Percentiles rank a stretch among this genome's conserved stretches.
Evolutionary conservation across 2,888 invertebrate genomes (phyloP).

Genomic region (Lasioglossum leucozonium): DNA sequence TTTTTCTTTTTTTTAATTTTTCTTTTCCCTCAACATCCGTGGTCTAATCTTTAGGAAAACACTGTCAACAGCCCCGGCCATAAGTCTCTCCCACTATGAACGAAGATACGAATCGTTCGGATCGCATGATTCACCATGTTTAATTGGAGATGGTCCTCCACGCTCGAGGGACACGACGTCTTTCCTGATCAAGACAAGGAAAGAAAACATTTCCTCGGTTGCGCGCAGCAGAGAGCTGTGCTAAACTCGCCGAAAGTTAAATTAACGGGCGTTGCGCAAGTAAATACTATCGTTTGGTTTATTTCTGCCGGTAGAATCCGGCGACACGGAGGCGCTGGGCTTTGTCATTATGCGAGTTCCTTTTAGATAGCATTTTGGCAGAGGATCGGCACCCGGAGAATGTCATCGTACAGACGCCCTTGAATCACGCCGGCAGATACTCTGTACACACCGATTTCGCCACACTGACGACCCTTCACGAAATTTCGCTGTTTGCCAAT

Average conservation of each 20-base stretch:
- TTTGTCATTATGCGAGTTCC: constrained; percentile 39
- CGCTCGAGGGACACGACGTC: not conserved
- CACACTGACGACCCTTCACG: not conserved
- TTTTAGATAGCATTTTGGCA: constrained; percentile 51
- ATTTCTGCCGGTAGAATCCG: constrained; percentile 48
- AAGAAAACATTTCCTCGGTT: not conserved
- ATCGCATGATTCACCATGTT: not conserved
- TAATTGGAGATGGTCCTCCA: not conserved
- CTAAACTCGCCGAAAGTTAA: constrained; percentile 40
- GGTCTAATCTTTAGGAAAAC: not conserved
- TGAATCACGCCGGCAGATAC: constrained; percentile 15
- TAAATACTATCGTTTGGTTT: constrained; percentile 39
- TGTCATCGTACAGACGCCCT: constrained; percentile 42
- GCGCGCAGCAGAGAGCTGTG: not conserved
- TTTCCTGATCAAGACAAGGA: not conserved
- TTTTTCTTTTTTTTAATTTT: too few relatives aligned
- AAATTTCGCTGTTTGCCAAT: not conserved
- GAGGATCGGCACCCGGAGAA: constrained; percentile 12
- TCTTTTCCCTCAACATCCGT: not conserved
- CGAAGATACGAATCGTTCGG: not conserved
- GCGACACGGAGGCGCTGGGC: constrained; percentile 31
- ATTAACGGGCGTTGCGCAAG: constrained; percentile 55
- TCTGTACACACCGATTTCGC: not conserved
- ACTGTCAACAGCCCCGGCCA: not conserved
- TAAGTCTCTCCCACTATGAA: not conserved